Evolutionary conservation across 92 coral and sea anemone species (phyloP).

Genomic region (Phenganax stokvisi): DNA sequence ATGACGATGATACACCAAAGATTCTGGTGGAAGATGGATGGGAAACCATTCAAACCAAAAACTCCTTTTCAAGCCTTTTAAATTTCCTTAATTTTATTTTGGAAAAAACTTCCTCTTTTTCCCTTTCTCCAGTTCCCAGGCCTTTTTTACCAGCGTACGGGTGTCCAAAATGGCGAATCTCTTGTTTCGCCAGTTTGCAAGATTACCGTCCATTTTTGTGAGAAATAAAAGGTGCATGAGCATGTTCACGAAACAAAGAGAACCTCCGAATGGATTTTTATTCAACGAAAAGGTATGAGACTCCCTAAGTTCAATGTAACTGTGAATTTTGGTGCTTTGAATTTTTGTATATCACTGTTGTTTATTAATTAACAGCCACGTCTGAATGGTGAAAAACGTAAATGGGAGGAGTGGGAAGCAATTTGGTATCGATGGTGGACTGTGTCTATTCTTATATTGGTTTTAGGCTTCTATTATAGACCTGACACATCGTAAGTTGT

Average conservation of each 20-base stretch:
- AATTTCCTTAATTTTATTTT: not conserved
- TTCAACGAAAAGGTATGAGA: conserved; percentile 83
- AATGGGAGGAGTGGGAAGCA: conserved; percentile 95
- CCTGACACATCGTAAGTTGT: conserved; percentile 81
- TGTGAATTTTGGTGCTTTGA: not conserved
- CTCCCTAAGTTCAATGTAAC: not conserved
- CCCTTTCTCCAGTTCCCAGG: conserved; percentile 14
- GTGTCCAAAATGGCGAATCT: conserved; percentile 31
- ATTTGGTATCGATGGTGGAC: conserved; percentile 98
- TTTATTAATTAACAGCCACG: conserved; percentile 59
- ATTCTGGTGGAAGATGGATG: too few species aligned
- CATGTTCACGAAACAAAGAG: conserved; percentile 83
- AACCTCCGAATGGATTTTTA: conserved; percentile 93
- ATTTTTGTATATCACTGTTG: not conserved
- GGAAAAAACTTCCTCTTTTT: not conserved
- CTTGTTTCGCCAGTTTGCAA: conserved; percentile 24
- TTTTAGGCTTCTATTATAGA: conserved; percentile 77
- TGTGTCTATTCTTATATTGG: conserved; percentile 66
- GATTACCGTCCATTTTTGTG: conserved; percentile 19
- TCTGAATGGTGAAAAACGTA: conserved; percentile 91
- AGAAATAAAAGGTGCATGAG: conserved; percentile 45
- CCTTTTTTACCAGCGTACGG: not conserved
- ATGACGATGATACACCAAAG: too few species aligned
- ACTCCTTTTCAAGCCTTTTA: not conserved
- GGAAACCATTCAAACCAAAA: not conserved